phyloP scores from a whole-genome alignment of 2,888 invertebrate genomes.

The Brenthis daphne region DNA sequence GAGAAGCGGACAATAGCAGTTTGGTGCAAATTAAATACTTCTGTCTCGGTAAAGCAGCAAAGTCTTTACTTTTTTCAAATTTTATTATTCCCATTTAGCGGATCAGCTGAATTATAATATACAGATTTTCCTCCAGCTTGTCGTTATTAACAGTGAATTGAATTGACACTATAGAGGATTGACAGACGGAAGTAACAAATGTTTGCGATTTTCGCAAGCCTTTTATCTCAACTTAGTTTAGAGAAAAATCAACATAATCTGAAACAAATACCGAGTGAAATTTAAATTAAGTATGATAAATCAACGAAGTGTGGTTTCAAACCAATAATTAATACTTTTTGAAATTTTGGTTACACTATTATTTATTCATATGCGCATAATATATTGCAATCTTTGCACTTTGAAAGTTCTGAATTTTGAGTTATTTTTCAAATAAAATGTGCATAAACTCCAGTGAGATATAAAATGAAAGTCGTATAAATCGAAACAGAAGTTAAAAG shows the following conservation, averaged over 20 bases:
- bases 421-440: constrained; percentile 7
- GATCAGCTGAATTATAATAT: constrained; percentile 1
- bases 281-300: too few species aligned
- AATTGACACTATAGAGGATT: constrained; percentile 1
- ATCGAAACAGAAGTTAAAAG: constrained; percentile 12
- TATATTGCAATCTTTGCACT: background rate
- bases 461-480: constrained; percentile 13
- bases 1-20: constrained; percentile 25
- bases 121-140: constrained; percentile 14
- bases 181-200: background rate
- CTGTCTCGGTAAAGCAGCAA: constrained; percentile 18
- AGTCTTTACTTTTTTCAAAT: constrained; percentile 18
- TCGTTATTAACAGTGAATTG: background rate
- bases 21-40: constrained; percentile 25
- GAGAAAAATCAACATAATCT: background rate
- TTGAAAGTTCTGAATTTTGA: constrained; percentile 9
- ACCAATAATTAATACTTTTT: too few species aligned
- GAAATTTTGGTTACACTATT: too few species aligned
- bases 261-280: too few species aligned
- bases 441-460: constrained; percentile 10
- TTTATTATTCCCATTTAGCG: constrained; percentile 24
- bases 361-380: too few species aligned
- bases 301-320: too few species aligned
- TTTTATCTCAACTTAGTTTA: background rate
- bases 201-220: background rate